Evolutionary conservation across 2,888 invertebrate species (phyloP).

Genomic region (Operophtera brumata): DNA sequence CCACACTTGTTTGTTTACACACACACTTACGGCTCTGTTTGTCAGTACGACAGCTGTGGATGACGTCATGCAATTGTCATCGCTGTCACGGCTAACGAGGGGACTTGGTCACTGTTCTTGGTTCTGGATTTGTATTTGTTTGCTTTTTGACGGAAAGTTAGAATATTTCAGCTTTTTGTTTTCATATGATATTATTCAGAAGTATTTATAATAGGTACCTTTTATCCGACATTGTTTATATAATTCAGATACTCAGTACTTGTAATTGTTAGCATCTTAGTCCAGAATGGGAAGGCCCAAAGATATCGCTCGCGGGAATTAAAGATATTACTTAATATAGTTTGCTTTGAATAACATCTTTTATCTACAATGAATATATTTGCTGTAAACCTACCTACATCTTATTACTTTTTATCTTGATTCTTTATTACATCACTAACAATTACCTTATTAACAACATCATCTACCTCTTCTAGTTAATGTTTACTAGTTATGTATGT

Average conservation of each 20-base stretch:
- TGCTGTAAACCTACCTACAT: too few relatives aligned
- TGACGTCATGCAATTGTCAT: slow-evolving; percentile 79
- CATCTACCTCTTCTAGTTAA: neutral
- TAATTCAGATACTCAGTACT: too few relatives aligned
- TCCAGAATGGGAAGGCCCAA: too few relatives aligned
- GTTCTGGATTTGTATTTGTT: slow-evolving; percentile 34
- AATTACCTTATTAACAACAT: slow-evolving; percentile 2
- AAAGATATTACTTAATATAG: neutral
- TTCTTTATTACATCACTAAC: slow-evolving; percentile 6
- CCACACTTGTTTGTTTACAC: slow-evolving; percentile 49
- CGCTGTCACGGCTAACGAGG: slow-evolving; percentile 74
- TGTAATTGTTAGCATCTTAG: too few relatives aligned
- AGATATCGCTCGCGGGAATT: too few relatives aligned
- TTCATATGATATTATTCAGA: too few relatives aligned
- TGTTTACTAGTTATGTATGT: neutral
- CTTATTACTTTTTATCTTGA: neutral
- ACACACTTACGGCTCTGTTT: slow-evolving; percentile 34
- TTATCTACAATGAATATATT: neutral
- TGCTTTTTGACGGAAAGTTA: neutral
- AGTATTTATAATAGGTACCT: too few relatives aligned
- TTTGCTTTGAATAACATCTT: neutral
- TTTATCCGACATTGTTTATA: too few relatives aligned
- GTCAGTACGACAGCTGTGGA: slow-evolving; percentile 35
- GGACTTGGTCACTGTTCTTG: slow-evolving; percentile 53
- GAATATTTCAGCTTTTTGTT: too few relatives aligned